A percentile compares a stretch with the other conserved stretches of the same genome.
phyloP scores from a whole-genome alignment of 2,797 vertebrate genomes.

The Leucoraja ocellata region DNA sequence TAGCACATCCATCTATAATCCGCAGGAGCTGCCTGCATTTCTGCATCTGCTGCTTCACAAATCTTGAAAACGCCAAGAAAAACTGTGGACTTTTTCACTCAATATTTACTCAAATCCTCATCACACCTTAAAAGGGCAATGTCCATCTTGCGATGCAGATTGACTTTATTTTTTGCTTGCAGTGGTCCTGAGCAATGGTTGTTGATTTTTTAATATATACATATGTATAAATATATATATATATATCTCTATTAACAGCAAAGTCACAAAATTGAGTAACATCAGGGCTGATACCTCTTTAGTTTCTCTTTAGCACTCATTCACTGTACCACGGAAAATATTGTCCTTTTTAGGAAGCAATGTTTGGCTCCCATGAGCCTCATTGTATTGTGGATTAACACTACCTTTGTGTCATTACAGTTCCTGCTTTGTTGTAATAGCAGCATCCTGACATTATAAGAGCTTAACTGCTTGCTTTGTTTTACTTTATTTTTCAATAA shows the following conservation, averaged over 20 bases:
- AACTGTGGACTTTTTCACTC: neutral
- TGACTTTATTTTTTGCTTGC: slow-evolving; percentile 33
- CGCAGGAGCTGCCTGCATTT: neutral
- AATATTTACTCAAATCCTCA: slow-evolving; percentile 20
- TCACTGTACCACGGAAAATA: neutral
- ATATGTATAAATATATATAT: slow-evolving; percentile 34
- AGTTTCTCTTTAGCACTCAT: slow-evolving; percentile 5
- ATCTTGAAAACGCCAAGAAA: neutral
- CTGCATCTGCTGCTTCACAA: neutral
- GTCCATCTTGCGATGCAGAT: neutral
- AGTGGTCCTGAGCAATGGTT: neutral
- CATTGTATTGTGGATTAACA: neutral
- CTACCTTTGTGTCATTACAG: neutral
- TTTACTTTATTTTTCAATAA: slow-evolving; percentile 24
- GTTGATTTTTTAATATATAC: neutral
- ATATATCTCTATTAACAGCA: slow-evolving; percentile 28
- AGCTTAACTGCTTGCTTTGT: slow-evolving; percentile 28
- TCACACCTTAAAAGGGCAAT: neutral
- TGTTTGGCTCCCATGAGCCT: neutral
- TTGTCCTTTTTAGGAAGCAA: neutral
- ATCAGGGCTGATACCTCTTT: slow-evolving; percentile 18
- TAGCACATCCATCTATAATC: neutral
- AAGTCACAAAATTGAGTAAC: neutral
- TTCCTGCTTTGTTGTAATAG: slow-evolving; percentile 26
- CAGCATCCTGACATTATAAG: neutral